Conservation (phyloP, 2,113 vertebrate genomes). For the Herpetotheres cachinnans region DNA sequence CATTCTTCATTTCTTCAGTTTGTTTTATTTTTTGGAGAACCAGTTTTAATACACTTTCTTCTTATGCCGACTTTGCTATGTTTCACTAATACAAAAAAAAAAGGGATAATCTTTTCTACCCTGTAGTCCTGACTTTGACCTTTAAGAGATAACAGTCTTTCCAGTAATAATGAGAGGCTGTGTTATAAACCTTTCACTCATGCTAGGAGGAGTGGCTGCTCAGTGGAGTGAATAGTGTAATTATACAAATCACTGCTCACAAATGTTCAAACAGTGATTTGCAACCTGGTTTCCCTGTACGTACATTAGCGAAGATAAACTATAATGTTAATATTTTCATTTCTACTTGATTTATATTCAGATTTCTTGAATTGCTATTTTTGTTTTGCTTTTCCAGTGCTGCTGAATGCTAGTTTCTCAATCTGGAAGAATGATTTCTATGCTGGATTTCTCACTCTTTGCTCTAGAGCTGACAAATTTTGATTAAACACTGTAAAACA, state of each 20-base stretch:
- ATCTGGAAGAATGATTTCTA: not conserved
- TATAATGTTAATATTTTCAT: not conserved
- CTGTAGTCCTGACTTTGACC: not conserved
- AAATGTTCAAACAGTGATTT: not conserved
- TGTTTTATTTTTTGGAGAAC: not conserved
- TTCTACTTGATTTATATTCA: not conserved
- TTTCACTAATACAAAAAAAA: not conserved
- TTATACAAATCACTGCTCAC: not conserved
- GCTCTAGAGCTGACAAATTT: not conserved
- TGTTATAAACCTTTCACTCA: not conserved
- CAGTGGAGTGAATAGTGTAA: not conserved
- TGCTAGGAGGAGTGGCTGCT: not conserved
- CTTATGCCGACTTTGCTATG: not conserved
- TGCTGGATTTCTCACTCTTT: not conserved
- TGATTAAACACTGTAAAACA: not conserved
- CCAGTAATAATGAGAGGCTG: not conserved
- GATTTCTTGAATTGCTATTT: not conserved
- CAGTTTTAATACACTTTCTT: not conserved
- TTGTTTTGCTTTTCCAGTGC: not conserved
- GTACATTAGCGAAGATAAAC: not conserved
- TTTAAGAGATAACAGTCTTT: not conserved
- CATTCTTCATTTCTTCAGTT: not conserved
- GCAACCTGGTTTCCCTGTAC: not conserved
- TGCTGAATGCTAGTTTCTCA: not conserved
- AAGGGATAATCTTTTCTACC: not conserved